Evolutionary conservation across 2,888 invertebrate species (phyloP).

Genomic region (Oeneis ivallda): DNA sequence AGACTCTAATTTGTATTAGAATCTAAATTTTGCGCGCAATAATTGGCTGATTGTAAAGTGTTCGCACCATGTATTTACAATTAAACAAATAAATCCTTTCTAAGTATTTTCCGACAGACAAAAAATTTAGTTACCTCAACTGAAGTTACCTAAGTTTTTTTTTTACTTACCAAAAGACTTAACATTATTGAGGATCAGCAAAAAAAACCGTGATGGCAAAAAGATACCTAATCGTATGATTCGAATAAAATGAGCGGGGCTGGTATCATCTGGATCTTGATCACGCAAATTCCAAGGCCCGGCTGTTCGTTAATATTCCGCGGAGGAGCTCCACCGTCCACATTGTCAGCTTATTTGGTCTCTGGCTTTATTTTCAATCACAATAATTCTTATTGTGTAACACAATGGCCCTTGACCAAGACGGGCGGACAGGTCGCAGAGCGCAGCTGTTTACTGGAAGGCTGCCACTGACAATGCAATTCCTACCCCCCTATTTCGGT

Average conservation of each 20-base stretch:
- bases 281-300: constrained; percentile 58
- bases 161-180: too few relatives aligned
- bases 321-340: constrained; percentile 48
- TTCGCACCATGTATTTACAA: too few relatives aligned
- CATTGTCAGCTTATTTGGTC: constrained; percentile 67
- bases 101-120: too few relatives aligned
- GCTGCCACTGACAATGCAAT: constrained; percentile 18
- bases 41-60: too few relatives aligned
- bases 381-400: constrained; percentile 67
- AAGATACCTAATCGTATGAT: too few relatives aligned
- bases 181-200: too few relatives aligned
- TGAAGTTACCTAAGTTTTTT: too few relatives aligned
- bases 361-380: constrained; percentile 64
- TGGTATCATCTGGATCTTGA: constrained; percentile 54
- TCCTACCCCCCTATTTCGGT: constrained; percentile 6
- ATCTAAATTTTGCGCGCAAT: too few relatives aligned
- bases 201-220: too few relatives aligned
- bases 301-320: constrained; percentile 62
- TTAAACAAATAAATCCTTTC: too few relatives aligned
- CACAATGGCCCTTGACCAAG: constrained; percentile 53
- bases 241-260: constrained; percentile 1
- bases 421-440: constrained; percentile 34
- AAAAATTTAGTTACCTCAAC: too few relatives aligned
- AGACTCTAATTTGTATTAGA: too few relatives aligned
- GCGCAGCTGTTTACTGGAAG: constrained; percentile 23